A percentile compares a stretch with the other conserved stretches of the same genome.
These are phyloP conservation scores for Diceros bicornis DNA, from an alignment of 2,797 vertebrate genomes.

Conservation along the genomic window DNA sequence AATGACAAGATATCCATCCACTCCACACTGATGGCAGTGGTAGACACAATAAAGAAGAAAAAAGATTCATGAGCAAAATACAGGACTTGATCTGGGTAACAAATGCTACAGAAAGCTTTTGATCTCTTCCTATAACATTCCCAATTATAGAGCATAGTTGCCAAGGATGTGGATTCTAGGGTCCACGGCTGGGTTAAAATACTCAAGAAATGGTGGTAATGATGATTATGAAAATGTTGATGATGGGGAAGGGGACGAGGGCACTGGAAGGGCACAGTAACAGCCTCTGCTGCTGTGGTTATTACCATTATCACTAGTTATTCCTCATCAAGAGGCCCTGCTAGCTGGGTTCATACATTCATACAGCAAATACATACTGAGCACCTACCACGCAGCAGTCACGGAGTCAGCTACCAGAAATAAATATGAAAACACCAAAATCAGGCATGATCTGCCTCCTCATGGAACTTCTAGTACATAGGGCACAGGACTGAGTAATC, in stretches of 20 bases:
- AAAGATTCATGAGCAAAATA: neutral
- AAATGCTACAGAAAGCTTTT: neutral
- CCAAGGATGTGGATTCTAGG: neutral
- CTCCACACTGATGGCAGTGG: neutral
- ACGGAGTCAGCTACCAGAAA: neutral
- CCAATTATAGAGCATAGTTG: neutral
- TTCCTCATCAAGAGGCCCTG: neutral
- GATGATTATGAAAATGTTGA: neutral
- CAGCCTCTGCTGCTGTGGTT: neutral
- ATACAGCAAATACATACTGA: neutral
- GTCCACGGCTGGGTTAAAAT: neutral
- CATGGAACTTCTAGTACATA: neutral
- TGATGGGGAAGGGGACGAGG: neutral
- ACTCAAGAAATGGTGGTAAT: neutral
- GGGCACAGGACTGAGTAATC: neutral
- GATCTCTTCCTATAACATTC: neutral
- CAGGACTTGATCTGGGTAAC: neutral
- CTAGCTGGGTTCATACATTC: neutral
- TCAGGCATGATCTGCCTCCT: neutral
- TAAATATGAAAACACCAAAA: neutral
- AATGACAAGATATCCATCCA: neutral
- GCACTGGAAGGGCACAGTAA: neutral
- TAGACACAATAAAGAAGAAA: neutral
- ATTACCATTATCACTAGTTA: neutral
- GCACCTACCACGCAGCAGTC: neutral